Evolutionary conservation across 2,113 vertebrate species (phyloP), one percentile per base, ranked within the genome.

Genomic region (Vidua macroura): DNA sequence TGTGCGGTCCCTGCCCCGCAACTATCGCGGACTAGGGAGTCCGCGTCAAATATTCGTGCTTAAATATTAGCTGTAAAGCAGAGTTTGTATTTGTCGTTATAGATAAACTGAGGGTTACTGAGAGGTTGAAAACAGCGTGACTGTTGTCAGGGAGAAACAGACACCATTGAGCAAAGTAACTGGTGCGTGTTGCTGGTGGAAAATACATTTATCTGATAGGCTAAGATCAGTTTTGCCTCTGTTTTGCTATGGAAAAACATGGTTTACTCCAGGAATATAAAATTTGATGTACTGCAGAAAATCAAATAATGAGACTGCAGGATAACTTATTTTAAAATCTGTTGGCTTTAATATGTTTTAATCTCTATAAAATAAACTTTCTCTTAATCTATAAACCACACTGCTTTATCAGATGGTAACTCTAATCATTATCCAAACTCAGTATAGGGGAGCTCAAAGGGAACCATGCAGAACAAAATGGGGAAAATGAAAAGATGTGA

Each of bases 1-100:
- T 2, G 37, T 2, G 6, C 11, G 1, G 1, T 1, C 3, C 16
- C 66, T 6, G 39, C 25, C 2, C 11, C 3, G 27, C 30, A 25
- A 3, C 52, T 15, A 6, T 30, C 4, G 37, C 10, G 8, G 48
- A 13, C 12, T 13, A 9, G 0, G 20, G 31, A 8, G 7, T 7
- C 17, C 25, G 2, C 15, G 3, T 19, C 27, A 15, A 27, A 10
- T 41, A 25, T 10, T 28, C n/a, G 27, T 7, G 1, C 15, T 49
- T 51, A 24, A 31, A 8, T 43, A 49, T 22, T 74, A n/a, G 12
- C 68, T 37, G 14, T 43, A 41, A 85, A 60, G 13, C 24, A 28
- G 20, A 1, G 53, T 18, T 48, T 19, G 1, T 60, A 0, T 35
- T 59, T 49, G n/a, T 58, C 10, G 3, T 22, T 27, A 12, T 7